A percentile compares a stretch with the other conserved stretches of the same genome.
These are phyloP conservation scores for Pardalotus punctatus DNA, from an alignment of 2,113 vertebrate species.

Conservation along the genomic window DNA sequence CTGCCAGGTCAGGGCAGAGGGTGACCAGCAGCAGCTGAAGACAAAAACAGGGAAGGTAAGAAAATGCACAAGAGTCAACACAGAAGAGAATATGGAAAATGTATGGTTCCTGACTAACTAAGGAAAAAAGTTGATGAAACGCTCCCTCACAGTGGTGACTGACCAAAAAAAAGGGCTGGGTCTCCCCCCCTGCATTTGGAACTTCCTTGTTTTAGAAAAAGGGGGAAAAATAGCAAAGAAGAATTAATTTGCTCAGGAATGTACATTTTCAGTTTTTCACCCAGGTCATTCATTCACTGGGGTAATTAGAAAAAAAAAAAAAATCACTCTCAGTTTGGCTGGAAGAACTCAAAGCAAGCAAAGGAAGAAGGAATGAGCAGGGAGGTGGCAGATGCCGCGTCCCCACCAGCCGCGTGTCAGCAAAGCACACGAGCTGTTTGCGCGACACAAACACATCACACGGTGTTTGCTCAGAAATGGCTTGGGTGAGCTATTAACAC, in stretches of 20 bases:
- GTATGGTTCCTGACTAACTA: neutral
- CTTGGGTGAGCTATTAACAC: slow-evolving; percentile 53
- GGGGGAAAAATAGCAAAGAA: neutral
- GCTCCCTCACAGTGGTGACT: rapidly evolving
- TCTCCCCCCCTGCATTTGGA: neutral
- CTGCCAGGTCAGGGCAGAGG: neutral
- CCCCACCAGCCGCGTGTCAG: neutral
- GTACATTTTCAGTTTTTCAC: neutral
- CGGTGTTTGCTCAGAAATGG: slow-evolving; percentile 44
- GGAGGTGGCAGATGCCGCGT: neutral
- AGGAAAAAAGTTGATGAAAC: neutral
- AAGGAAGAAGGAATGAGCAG: neutral
- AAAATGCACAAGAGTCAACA: neutral
- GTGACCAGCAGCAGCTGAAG: neutral
- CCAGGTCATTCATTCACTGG: neutral
- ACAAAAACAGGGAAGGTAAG: neutral
- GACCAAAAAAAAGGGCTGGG: neutral
- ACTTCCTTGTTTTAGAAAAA: neutral
- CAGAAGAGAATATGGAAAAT: neutral
- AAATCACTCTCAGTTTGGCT: neutral
- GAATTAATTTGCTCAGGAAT: neutral
- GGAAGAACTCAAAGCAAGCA: neutral
- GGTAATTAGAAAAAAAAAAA: neutral
- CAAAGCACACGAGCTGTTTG: neutral
- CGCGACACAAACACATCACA: neutral